Evolutionary conservation across 1,140 invertebrate species (phyloP).

Genomic region (Drosophila bocqueti): DNA sequence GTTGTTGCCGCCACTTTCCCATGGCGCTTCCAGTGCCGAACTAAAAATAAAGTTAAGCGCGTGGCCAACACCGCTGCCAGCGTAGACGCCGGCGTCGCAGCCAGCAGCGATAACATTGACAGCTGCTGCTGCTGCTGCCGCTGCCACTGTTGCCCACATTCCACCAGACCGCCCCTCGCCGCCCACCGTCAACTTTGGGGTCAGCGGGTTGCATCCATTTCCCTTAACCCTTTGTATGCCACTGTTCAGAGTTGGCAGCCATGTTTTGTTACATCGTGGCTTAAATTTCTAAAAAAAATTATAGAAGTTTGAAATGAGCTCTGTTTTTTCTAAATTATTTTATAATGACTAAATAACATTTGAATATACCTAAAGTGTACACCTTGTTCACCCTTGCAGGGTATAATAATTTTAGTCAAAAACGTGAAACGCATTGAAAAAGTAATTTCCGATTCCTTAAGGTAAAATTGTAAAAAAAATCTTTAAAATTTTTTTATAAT

Average conservation of each 20-base stretch:
- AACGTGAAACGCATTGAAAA: too few species aligned
- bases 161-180: not conserved
- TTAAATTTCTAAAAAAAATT: not conserved
- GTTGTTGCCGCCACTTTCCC: slow-evolving; percentile 61
- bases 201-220: slow-evolving; percentile 50
- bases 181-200: slow-evolving; percentile 41
- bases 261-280: not conserved
- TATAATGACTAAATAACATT: not conserved
- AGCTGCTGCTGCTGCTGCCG: slow-evolving; percentile 62
- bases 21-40: slow-evolving; percentile 73
- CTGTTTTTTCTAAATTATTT: not conserved
- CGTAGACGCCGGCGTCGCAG: slow-evolving; percentile 12
- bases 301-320: not conserved
- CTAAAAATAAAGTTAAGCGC: slow-evolving; percentile 83
- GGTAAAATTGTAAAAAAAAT: too few species aligned
- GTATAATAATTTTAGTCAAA: too few species aligned
- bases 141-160: slow-evolving; percentile 3
- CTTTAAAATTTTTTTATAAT: too few species aligned
- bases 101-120: slow-evolving; percentile 73
- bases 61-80: slow-evolving; percentile 59
- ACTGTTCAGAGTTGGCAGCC: not conserved
- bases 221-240: slow-evolving; percentile 2
- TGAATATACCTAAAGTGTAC: not conserved
- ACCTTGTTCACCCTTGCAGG: too few species aligned
- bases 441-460: too few species aligned